Evolutionary conservation across 2,888 invertebrate species (phyloP).

Genomic region (Meloe dianella): DNA sequence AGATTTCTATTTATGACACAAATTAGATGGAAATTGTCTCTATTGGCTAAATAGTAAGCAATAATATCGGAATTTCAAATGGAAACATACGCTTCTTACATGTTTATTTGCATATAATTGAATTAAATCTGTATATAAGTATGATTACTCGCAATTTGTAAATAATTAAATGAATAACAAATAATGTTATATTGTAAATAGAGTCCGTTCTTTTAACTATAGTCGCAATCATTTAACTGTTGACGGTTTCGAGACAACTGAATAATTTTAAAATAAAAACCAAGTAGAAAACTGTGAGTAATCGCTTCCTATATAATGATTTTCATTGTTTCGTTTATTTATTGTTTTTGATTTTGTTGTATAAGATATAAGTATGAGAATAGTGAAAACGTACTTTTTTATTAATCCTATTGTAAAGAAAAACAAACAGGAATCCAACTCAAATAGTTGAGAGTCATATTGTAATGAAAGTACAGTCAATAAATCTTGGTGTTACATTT

Average conservation of each 20-base stretch:
- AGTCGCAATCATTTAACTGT: conserved; percentile 34
- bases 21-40: conserved; percentile 30
- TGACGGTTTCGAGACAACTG: conserved; percentile 43
- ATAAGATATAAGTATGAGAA: conserved; percentile 39
- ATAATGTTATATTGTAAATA: conserved; percentile 38
- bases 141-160: conserved; percentile 30
- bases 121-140: conserved; percentile 26
- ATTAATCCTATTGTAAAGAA: conserved; percentile 46
- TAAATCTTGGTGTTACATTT: conserved; percentile 50
- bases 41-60: conserved; percentile 21
- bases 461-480: conserved; percentile 53
- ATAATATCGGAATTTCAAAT: conserved; percentile 16
- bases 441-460: conserved; percentile 49
- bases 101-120: neutral
- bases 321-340: conserved; percentile 28
- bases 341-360: conserved; percentile 20
- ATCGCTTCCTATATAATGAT: conserved; percentile 40
- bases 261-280: conserved; percentile 36
- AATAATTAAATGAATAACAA: conserved; percentile 26
- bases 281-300: conserved; percentile 38
- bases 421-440: conserved; percentile 16
- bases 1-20: conserved; percentile 25
- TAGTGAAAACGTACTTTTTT: conserved; percentile 44
- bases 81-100: conserved; percentile 1
- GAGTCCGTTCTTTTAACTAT: conserved; percentile 40